phyloP scores from a whole-genome alignment of 2,797 vertebrate species.

The Halcyon badia region DNA sequence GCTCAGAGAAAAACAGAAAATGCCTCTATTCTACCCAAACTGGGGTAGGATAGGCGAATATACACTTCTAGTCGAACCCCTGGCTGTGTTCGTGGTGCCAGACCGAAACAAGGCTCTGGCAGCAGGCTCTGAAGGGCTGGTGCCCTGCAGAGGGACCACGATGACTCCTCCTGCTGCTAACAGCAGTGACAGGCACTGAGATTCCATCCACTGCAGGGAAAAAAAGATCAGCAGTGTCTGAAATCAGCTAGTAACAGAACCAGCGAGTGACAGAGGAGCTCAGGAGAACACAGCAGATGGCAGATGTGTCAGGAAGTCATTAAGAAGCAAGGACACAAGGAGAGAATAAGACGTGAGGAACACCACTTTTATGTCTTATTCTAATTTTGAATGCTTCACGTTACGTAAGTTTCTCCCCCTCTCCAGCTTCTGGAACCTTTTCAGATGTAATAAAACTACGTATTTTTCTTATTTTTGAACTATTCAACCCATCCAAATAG shows the following conservation, averaged over 20 bases:
- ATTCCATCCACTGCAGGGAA: not conserved
- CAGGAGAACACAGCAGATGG: not conserved
- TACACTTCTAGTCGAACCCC: no score
- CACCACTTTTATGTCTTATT: not conserved
- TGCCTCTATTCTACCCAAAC: not conserved
- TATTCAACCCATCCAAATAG: not conserved
- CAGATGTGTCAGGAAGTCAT: not conserved
- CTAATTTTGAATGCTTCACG: not conserved
- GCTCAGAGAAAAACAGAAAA: not conserved
- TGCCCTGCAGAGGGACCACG: not conserved
- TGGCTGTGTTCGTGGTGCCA: not conserved
- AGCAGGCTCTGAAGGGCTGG: rapidly evolving
- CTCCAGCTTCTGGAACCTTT: not conserved
- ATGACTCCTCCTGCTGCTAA: not conserved
- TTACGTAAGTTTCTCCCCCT: not conserved
- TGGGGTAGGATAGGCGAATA: not conserved
- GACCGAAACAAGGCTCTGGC: not conserved
- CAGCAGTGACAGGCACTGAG: not conserved
- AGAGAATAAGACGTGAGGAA: not conserved
- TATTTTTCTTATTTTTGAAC: not conserved
- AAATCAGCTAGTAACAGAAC: not conserved
- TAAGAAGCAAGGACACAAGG: not conserved
- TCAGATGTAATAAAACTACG: rapidly evolving
- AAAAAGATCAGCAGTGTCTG: not conserved
- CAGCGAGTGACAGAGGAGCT: not conserved